A percentile compares a stretch with the other conserved stretches of the same genome.
These are phyloP conservation scores for Armadillidium nasatum DNA, from an alignment of 1,140 invertebrate genomes.

Conservation along the genomic window DNA sequence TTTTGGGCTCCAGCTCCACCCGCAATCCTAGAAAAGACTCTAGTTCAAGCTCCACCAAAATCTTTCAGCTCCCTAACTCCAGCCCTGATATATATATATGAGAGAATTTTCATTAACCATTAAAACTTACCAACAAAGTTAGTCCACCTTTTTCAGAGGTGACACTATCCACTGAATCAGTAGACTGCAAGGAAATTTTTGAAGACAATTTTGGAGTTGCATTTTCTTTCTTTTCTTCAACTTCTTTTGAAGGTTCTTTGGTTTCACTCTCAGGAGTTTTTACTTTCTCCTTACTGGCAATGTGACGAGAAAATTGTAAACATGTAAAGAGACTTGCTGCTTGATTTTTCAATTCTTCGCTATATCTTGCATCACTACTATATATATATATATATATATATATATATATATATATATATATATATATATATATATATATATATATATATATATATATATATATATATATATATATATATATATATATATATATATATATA, in stretches of 20 bases:
- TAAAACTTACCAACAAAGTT: background rate
- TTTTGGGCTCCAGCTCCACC: too few relatives aligned
- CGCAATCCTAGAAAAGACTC: too few relatives aligned
- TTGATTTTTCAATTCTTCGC: conserved; percentile 35
- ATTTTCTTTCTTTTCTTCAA: conserved; percentile 19
- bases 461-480: too few relatives aligned
- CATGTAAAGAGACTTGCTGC: conserved; percentile 44
- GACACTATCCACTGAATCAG: background rate
- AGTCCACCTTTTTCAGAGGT: background rate
- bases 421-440: too few relatives aligned
- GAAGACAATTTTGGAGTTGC: background rate
- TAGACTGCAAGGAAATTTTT: background rate
- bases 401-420: too few relatives aligned
- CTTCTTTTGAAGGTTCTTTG: conserved; percentile 17
- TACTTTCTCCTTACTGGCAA: conserved; percentile 1
- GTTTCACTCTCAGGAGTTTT: conserved; percentile 17
- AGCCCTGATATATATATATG: too few relatives aligned
- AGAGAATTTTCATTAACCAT: too few relatives aligned
- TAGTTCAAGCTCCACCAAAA: too few relatives aligned
- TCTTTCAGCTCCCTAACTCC: too few relatives aligned
- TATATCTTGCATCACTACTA: conserved; percentile 35
- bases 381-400: too few relatives aligned
- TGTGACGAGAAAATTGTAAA: conserved; percentile 36
- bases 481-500: too few relatives aligned
- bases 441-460: too few relatives aligned